Evolutionary conservation across 2,888 invertebrate genomes (phyloP).

Genomic region (Limnephilus lunatus): DNA sequence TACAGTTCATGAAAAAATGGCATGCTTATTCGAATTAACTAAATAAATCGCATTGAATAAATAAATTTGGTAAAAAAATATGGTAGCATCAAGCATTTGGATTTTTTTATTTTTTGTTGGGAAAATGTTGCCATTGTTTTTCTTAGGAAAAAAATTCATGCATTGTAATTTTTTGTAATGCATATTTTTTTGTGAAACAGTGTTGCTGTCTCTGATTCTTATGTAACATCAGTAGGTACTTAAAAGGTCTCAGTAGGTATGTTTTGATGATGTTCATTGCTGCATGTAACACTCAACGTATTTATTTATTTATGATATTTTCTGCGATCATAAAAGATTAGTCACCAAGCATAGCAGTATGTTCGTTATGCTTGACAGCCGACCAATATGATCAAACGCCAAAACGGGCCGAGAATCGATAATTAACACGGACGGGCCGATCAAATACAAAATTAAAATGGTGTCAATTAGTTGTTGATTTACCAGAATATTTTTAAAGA

Average conservation of each 20-base stretch:
- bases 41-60: background rate
- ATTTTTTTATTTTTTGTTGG: too few relatives aligned
- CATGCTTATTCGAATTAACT: background rate
- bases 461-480: background rate
- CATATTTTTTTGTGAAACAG: background rate
- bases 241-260: background rate
- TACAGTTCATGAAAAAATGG: too few relatives aligned
- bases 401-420: background rate
- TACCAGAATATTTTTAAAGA: background rate
- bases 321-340: background rate
- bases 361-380: too few relatives aligned
- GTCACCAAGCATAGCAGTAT: too few relatives aligned
- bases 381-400: background rate
- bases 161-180: background rate
- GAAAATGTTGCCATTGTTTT: too few relatives aligned
- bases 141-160: background rate
- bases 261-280: too few relatives aligned
- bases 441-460: background rate
- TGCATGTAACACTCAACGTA: too few relatives aligned
- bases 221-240: background rate
- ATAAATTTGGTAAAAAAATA: background rate
- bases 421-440: background rate
- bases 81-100: too few relatives aligned
- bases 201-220: background rate
- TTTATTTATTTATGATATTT: background rate